Base-by-base conservation (phyloP, 23 tunicate genomes). In the Trididemnum miniatum region DNA sequence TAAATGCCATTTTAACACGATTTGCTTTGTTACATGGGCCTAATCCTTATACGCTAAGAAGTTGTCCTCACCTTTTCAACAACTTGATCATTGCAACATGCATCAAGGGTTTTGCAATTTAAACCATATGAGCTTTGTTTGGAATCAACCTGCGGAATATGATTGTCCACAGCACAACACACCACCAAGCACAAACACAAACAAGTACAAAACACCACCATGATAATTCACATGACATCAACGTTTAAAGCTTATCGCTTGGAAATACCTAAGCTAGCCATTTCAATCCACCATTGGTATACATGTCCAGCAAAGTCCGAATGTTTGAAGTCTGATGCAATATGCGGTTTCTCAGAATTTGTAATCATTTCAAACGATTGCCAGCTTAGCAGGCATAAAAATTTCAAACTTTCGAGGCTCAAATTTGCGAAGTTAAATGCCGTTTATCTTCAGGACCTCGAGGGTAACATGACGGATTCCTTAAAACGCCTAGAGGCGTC, bases 31-130 rank as follows among this genome's bases (percentile, higher is more conserved):
- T 62, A 4, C 22, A 62, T 62, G 22, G 22, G 15, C 67, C 67
- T 62, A 12, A 20, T 62, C 15, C 15, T 25, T 4, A 62, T 20
- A n/a, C n/a, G n/a, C n/a, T n/a, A n/a, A n/a, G n/a, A 62, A 62
- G 26, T 62, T 62, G 29, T 62, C 26, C 29, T 25, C 67, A 25
- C 67, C 67, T 62, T 62, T 62, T 62, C 67, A 62, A 62, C 67
- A 62, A 62, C 67, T 62, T 25, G 67, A 62, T 62, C 67, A 62
- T n/a, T 62, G 67, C 27, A 62, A 62, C 22, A 26, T 62, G 26
- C 67, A 62, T 25, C 67, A 62, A 62, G 67, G 67, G 20, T 62
- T 62, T n/a, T 62, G 67, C 67, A n/a, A 62, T 12, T 62, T 62
- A 62, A 62, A 25, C 26, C 26, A 62, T 4, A 62, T 62, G 27